Base-by-base conservation (phyloP, 1,140 invertebrate genomes). In the Nixonia krombeini region DNA sequence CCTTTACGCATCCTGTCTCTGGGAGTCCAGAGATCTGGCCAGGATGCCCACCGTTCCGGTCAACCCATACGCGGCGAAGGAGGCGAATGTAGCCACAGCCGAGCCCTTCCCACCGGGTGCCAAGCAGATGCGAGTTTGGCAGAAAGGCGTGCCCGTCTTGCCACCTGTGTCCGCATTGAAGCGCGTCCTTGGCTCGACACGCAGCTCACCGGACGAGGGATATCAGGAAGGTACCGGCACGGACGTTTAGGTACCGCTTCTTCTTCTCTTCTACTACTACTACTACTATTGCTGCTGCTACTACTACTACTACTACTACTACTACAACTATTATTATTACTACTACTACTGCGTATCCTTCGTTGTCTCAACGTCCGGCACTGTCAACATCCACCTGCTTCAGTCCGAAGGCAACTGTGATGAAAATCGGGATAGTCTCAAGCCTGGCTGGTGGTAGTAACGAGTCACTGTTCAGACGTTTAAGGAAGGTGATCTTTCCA, bases 191-290 rank as follows among this genome's bases (percentile, higher is more conserved):
- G 91, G 90, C 66, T 85, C 83, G 9, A 93, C 90, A 58, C 88
- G 93, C 72, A 94, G 93, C 79, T 93, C 93, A 0, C 92, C 93
- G 10, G 95, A 96, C 75, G 94, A 96, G 81, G 93, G 94, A 10
- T 96, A 95, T 74, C 94, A 95, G 79, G 95, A 96, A 85, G 93
- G 93, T 57, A 94, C 93, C 79, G 94, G 93, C 31, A 96, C 94
- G 13, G 94, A 96, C 82, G 94, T 96, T 76, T 96, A 89, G 88
- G 77, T 78, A 72, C 74, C 77, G 74, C 75, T 79, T 37, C 73
- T 37, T 21, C 21, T 21, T 21, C 21, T 21, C 21, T 21, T 21
- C 21, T 21, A 21, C 21, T 21, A 21, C 21, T n/a, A n/a, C n/a
- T n/a, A n/a, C n/a, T n/a, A n/a, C n/a, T n/a, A n/a, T n/a, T n/a